A percentile compares a stretch with the other conserved stretches of the same genome.
Conservation (phyloP, 2,888 invertebrate species). For the Bedellia somnulentella region DNA sequence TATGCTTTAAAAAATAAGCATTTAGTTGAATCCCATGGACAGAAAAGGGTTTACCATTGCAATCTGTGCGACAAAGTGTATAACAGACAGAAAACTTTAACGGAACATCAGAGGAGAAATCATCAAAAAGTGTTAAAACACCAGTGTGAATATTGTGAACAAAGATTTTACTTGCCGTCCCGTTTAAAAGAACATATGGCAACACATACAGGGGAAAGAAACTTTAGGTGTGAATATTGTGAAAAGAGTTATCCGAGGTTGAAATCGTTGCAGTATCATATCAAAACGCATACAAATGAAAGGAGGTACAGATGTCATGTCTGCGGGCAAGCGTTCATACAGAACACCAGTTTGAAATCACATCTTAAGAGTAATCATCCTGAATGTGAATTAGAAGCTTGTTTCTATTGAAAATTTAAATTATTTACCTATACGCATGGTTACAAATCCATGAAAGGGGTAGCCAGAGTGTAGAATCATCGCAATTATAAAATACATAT, state of each 20-base stretch:
- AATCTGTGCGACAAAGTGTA: constrained; percentile 50
- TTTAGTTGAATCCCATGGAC: constrained; percentile 42
- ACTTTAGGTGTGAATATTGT: constrained; percentile 61
- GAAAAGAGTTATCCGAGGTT: constrained; percentile 63
- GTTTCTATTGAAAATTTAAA: constrained; percentile 21
- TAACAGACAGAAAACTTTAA: constrained; percentile 40
- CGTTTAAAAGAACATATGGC: constrained; percentile 52
- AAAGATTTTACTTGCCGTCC: constrained; percentile 49
- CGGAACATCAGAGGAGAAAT: constrained; percentile 41
- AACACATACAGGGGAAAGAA: constrained; percentile 55
- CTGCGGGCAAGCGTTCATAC: constrained; percentile 61
- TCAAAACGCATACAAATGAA: constrained; percentile 62
- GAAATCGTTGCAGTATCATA: constrained; percentile 62
- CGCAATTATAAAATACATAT: not conserved
- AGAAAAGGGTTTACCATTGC: constrained; percentile 42
- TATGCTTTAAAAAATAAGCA: constrained; percentile 44
- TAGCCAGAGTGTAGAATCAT: too few relatives aligned
- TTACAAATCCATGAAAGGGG: not conserved
- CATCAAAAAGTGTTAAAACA: constrained; percentile 50
- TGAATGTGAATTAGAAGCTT: constrained; percentile 40
- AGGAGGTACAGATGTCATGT: constrained; percentile 56
- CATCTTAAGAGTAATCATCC: constrained; percentile 63
- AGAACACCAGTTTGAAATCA: constrained; percentile 60
- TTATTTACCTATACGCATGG: not conserved
- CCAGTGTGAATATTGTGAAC: constrained; percentile 57